Evolutionary conservation across 2,888 invertebrate genomes (phyloP).

Genomic region (Aleiodes testaceus): DNA sequence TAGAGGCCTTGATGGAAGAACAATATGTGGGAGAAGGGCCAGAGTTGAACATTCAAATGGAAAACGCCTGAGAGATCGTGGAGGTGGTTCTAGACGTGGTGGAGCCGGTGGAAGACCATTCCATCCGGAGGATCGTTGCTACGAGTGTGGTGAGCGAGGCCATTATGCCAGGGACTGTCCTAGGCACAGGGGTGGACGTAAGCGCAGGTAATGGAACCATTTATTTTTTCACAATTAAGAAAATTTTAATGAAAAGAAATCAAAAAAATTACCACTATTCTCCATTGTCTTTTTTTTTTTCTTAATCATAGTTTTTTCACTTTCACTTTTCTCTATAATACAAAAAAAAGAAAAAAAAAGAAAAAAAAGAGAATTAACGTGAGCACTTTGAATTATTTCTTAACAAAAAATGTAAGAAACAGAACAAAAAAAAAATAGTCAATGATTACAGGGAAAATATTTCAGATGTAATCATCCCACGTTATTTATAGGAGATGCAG

Average conservation of each 20-base stretch:
- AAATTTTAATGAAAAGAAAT: neutral
- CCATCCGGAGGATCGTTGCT: constrained; percentile 93
- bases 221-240: neutral
- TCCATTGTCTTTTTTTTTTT: neutral
- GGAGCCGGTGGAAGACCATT: constrained; percentile 79
- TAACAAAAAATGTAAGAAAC: constrained; percentile 42
- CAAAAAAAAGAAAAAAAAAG: constrained; percentile 29
- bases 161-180: constrained; percentile 95
- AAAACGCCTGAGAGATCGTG: constrained; percentile 77
- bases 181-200: constrained; percentile 74
- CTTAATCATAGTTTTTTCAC: neutral
- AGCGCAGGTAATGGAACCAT: constrained; percentile 49
- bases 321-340: constrained; percentile 31
- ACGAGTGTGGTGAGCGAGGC: constrained; percentile 94
- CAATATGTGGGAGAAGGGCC: constrained; percentile 91
- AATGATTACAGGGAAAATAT: constrained; percentile 60
- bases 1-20: constrained; percentile 82
- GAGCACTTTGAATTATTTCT: neutral
- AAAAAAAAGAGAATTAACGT: constrained; percentile 24
- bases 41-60: constrained; percentile 95
- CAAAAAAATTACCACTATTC: neutral
- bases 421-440: constrained; percentile 49
- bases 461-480: constrained; percentile 70
- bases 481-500: constrained; percentile 73
- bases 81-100: constrained; percentile 76